phyloP scores from a whole-genome alignment of 2,888 invertebrate genomes.

The Phaonia tiefii region DNA sequence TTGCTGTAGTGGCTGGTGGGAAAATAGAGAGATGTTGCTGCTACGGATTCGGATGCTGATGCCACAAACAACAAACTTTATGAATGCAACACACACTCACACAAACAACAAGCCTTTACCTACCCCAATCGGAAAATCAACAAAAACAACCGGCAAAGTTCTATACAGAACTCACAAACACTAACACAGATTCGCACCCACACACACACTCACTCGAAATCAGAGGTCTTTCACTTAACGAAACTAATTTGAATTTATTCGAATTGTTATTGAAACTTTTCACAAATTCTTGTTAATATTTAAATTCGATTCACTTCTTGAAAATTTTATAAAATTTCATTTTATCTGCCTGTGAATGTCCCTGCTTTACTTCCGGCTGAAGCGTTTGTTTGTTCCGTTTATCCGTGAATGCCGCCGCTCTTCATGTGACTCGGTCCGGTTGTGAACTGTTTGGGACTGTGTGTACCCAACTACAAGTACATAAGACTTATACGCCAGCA shows the following conservation, averaged over 20 bases:
- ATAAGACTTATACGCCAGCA: neutral
- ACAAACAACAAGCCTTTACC: conserved; percentile 42
- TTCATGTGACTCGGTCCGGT: conserved; percentile 42
- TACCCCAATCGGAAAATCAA: conserved; percentile 61
- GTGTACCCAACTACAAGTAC: conserved; percentile 41
- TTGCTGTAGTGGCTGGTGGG: conserved; percentile 42
- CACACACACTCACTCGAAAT: neutral
- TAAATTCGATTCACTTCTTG: no score
- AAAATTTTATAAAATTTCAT: no score
- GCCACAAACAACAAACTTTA: conserved; percentile 25
- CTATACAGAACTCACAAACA: neutral
- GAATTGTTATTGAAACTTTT: neutral
- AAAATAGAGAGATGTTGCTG: conserved; percentile 43
- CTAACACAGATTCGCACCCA: neutral
- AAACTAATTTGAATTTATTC: neutral
- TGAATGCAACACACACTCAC: conserved; percentile 8
- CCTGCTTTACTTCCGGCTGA: no score
- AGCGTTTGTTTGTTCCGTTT: conserved; percentile 1
- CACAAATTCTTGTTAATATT: no score
- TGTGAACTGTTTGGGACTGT: conserved; percentile 47
- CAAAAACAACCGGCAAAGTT: conserved; percentile 50
- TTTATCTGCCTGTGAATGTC: neutral
- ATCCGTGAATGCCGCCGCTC: conserved; percentile 17
- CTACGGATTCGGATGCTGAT: no score
- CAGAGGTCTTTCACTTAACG: no score